Evolutionary conservation across 2,797 vertebrate genomes (phyloP).

Genomic region (Mus spretus): DNA sequence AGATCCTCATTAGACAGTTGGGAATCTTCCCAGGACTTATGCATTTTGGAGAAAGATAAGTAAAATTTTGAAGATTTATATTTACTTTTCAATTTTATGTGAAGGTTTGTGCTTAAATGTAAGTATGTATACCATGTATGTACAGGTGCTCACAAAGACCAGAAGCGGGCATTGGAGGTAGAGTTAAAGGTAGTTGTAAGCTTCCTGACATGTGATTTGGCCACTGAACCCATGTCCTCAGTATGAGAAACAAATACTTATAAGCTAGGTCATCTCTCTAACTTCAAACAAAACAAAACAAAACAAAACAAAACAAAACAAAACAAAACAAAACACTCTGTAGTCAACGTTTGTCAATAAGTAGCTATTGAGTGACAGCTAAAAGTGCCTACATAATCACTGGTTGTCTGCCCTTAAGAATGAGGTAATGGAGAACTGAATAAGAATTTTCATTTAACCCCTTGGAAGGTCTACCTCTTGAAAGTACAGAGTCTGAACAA

Average conservation of each 20-base stretch:
- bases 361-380: not conserved
- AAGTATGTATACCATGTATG: not conserved
- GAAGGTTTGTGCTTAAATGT: not conserved
- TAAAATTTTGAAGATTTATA: not conserved
- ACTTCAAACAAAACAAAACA: not conserved
- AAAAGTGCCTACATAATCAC: not conserved
- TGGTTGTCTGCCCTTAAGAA: not conserved
- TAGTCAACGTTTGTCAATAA: not conserved
- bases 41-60: conserved; percentile 12
- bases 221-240: not conserved
- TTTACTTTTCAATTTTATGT: not conserved
- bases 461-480: not conserved
- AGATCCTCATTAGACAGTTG: not conserved
- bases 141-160: not conserved
- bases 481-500: not conserved
- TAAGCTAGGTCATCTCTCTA: not conserved
- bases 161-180: not conserved
- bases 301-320: not conserved
- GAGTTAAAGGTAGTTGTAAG: not conserved
- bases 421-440: not conserved
- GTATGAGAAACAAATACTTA: not conserved
- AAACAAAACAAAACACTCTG: not conserved
- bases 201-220: not conserved
- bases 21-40: not conserved
- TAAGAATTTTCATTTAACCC: not conserved